Percentiles rank a stretch among this genome's conserved stretches.
Evolutionary conservation across 2,797 vertebrate genomes (phyloP).

Genomic region (Sebastes taczanowskii): DNA sequence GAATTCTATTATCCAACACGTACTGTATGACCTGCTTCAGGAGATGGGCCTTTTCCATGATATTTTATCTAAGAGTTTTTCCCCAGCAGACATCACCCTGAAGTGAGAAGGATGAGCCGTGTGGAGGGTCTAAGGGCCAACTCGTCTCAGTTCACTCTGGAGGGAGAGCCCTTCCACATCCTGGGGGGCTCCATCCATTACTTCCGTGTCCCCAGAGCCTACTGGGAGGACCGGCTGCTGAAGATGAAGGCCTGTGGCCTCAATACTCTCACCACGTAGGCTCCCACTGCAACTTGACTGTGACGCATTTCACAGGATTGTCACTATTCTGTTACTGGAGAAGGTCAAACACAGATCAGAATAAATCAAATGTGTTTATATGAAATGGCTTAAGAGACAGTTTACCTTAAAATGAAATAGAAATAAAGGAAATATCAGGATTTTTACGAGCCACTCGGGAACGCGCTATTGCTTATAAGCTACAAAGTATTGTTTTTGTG

Average conservation of each 20-base stretch:
- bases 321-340: background rate
- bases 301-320: background rate
- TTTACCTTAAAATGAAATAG: background rate
- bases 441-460: background rate
- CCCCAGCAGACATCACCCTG: background rate
- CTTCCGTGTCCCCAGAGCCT: slow-evolving; percentile 82
- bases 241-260: slow-evolving; percentile 94
- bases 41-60: background rate
- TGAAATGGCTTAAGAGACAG: background rate
- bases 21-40: background rate
- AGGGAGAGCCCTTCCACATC: slow-evolving; percentile 84
- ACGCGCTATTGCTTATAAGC: background rate
- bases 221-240: slow-evolving; percentile 90
- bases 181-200: slow-evolving; percentile 91
- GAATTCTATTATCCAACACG: background rate
- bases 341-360: background rate
- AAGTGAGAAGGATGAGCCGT: slow-evolving; percentile 62
- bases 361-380: background rate
- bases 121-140: slow-evolving; percentile 81
- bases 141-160: slow-evolving; percentile 84
- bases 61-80: background rate
- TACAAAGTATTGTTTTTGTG: background rate
- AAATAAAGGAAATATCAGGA: background rate
- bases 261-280: slow-evolving; percentile 93
- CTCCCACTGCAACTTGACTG: background rate